Evolutionary conservation across 2,113 vertebrate species (phyloP).

Genomic region (Pygoscelis antarcticus): DNA sequence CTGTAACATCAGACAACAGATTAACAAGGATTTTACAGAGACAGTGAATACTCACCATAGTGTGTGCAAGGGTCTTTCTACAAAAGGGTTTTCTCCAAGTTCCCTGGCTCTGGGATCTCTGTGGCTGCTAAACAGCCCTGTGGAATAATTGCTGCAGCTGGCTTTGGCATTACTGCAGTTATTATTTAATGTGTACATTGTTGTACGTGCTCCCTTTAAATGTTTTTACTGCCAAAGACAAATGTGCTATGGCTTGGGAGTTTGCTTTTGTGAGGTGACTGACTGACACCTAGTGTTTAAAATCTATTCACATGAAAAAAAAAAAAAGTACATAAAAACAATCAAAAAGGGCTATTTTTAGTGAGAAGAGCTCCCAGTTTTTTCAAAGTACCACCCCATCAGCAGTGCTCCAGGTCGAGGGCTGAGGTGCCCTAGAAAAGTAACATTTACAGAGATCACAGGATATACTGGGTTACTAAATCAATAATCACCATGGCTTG

Average conservation of each 20-base stretch:
- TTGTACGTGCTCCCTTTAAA: background rate
- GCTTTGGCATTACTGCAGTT: background rate
- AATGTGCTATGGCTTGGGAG: background rate
- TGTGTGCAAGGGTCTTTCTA: background rate
- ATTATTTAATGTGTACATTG: background rate
- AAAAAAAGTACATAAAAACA: background rate
- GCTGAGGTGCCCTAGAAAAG: background rate
- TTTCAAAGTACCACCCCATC: background rate
- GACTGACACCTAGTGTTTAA: slow-evolving; percentile 70
- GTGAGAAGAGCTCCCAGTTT: background rate
- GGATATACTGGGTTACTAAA: background rate
- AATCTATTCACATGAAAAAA: background rate
- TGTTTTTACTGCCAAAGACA: background rate
- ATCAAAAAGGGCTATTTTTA: accelerated
- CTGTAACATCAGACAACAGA: background rate
- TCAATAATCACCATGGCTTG: background rate
- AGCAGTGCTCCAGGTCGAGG: background rate
- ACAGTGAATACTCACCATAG: background rate
- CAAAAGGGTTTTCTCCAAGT: background rate
- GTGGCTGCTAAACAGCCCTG: background rate
- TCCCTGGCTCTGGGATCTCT: background rate
- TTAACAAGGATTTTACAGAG: background rate
- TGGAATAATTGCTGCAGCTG: background rate
- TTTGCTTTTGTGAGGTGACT: slow-evolving; percentile 16
- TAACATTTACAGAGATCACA: background rate